These are phyloP conservation scores for Stenoptilia bipunctidactyla DNA, from an alignment of 2,888 invertebrate species.

Conservation along the genomic window DNA sequence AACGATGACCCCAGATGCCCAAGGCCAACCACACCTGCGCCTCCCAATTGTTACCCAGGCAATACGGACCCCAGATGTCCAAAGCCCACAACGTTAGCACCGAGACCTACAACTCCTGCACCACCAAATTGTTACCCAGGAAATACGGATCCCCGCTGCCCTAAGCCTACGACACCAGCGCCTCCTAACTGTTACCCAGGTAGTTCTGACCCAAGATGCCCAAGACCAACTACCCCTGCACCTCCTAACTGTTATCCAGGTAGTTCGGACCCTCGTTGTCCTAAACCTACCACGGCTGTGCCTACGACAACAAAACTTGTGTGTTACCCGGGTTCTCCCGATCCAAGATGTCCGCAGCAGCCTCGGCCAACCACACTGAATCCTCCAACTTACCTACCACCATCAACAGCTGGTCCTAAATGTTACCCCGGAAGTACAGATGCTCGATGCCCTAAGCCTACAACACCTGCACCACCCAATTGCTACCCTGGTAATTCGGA, in stretches of 20 bases:
- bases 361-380: constrained; percentile 12
- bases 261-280: constrained; percentile 36
- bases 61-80: constrained; percentile 25
- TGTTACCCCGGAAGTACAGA: constrained; percentile 28
- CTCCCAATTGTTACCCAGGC: constrained; percentile 29
- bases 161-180: constrained; percentile 18
- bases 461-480: constrained; percentile 16
- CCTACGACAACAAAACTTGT: constrained; percentile 13
- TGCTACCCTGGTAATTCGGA: constrained; percentile 23
- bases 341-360: constrained; percentile 25
- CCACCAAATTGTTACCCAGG: constrained; percentile 28
- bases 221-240: constrained; percentile 25
- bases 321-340: constrained; percentile 25
- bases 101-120: constrained; percentile 20
- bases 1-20: constrained; percentile 28
- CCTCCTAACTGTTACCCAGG: constrained; percentile 29
- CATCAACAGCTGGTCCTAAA: constrained; percentile 20
- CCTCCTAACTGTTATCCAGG: constrained; percentile 12
- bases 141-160: constrained; percentile 26
- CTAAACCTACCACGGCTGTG: constrained; percentile 20
- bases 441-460: constrained; percentile 22
- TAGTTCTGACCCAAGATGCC: constrained; percentile 24
- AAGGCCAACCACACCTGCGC: constrained; percentile 11
- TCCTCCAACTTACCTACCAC: constrained; percentile 18
- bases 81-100: constrained; percentile 13